A percentile compares a stretch with the other conserved stretches of the same genome.
phyloP scores from a whole-genome alignment of 2,888 invertebrate genomes.

The Nysson spinosus region DNA sequence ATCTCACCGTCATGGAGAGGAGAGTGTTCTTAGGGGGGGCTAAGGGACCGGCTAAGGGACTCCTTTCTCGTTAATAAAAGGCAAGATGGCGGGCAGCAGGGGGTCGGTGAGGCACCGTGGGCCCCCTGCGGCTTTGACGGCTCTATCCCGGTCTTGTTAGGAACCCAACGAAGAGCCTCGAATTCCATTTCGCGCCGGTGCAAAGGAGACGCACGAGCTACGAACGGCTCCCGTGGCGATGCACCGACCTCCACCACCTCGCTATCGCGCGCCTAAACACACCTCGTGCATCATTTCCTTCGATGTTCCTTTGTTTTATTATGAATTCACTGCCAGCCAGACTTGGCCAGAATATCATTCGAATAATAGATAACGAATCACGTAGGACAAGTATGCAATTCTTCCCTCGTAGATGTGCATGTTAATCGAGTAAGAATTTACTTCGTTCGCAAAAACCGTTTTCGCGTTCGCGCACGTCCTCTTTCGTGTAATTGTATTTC shows the following conservation, averaged over 20 bases:
- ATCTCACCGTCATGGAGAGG: constrained; percentile 54
- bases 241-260: constrained; percentile 68
- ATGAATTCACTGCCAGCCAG: constrained; percentile 7
- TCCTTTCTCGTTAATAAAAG: constrained; percentile 77
- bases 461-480: too few relatives aligned
- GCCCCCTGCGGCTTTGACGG: constrained; percentile 77
- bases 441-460: too few relatives aligned
- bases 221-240: constrained; percentile 75
- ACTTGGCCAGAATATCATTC: too few relatives aligned
- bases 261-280: constrained; percentile 76
- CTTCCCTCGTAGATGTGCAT: too few relatives aligned
- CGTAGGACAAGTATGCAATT: too few relatives aligned
- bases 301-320: constrained; percentile 70
- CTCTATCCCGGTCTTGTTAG: constrained; percentile 76
- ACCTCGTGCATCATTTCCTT: constrained; percentile 75
- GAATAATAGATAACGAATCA: too few relatives aligned
- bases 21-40: constrained; percentile 52
- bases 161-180: constrained; percentile 44
- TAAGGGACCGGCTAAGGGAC: constrained; percentile 57
- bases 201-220: constrained; percentile 52
- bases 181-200: constrained; percentile 36
- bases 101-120: constrained; percentile 72
- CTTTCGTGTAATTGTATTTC: too few relatives aligned
- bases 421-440: too few relatives aligned
- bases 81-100: constrained; percentile 75